Evolutionary conservation across 2,888 invertebrate genomes (phyloP), one percentile per base, ranked within the genome.

Genomic region (Drosophila mettleri): DNA sequence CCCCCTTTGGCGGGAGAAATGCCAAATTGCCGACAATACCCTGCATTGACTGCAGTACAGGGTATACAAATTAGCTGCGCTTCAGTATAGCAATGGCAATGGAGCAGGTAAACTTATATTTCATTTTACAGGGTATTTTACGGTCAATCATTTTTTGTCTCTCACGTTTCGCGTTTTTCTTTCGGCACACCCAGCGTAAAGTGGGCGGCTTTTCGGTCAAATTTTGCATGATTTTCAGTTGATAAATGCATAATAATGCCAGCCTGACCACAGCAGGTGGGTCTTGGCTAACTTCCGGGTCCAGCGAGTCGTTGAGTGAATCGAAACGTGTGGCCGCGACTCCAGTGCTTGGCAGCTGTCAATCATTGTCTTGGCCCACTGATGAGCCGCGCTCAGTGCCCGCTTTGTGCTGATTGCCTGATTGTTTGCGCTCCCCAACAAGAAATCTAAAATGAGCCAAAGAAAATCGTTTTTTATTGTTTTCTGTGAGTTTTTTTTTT

Each of bases 191-290:
- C 49, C 22, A 64, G 53, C 53, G 46, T 8, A 57, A 85, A 85
- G 85, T 85, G 76, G 76, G 86, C 86, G 80, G 60, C 61, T 61
- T 68, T 80, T 61, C 43, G 51, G 66, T 67, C 77, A 73, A 69
- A 85, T 69, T 76, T 82, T 59, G 51, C 64, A 80, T 73, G 83
- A 82, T 76, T 80, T 76, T 71, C 60, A 49, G 64, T 66, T 86
- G 83, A 83, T 82, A 80, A 86, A 83, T 76, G 67, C 66, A 70
- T 67, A 66, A 67, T 66, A 62, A 63, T 65, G 79, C 55, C 60
- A 46, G 27, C 58, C 53, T 60, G 58, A 54, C 63, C 63, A 68
- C 39, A 39, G 24, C 72, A 49, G 41, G 31, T 33, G 34, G 36
- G 59, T 29, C 20, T 16, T 12, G 45, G 22, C 22, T 61, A 48